Conservation (phyloP, 2,888 invertebrate genomes). For the Tipula confusa region DNA sequence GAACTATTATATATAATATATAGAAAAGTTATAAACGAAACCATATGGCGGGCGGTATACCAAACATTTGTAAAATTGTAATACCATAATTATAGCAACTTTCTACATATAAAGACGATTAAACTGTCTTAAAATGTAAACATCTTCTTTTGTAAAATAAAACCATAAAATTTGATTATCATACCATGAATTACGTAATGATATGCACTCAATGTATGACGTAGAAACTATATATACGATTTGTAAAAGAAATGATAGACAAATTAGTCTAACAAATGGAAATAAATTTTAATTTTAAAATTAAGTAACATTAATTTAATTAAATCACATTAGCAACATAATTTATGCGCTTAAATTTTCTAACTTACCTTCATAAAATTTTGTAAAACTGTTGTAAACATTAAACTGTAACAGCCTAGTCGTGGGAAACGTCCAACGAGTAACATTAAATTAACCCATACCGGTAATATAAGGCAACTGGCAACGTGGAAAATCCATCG, state of each 20-base stretch:
- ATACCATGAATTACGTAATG: neutral
- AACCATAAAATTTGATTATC: neutral
- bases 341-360: neutral
- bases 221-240: neutral
- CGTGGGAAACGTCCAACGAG: conserved; percentile 54
- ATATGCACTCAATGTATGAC: neutral
- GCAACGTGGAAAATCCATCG: conserved; percentile 42
- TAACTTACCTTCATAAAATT: conserved; percentile 52
- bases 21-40: too few relatives aligned
- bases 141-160: neutral
- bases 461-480: conserved; percentile 51
- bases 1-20: too few relatives aligned
- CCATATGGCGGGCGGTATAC: too few relatives aligned
- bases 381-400: conserved; percentile 55
- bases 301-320: neutral
- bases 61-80: too few relatives aligned
- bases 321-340: neutral
- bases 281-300: neutral
- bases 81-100: too few relatives aligned
- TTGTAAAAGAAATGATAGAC: neutral
- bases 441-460: conserved; percentile 55
- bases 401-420: conserved; percentile 55
- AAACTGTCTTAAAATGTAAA: too few relatives aligned
- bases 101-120: too few relatives aligned
- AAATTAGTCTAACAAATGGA: neutral